Base-by-base conservation (phyloP, 2,113 vertebrate species). In the Phocoena sinus region DNA sequence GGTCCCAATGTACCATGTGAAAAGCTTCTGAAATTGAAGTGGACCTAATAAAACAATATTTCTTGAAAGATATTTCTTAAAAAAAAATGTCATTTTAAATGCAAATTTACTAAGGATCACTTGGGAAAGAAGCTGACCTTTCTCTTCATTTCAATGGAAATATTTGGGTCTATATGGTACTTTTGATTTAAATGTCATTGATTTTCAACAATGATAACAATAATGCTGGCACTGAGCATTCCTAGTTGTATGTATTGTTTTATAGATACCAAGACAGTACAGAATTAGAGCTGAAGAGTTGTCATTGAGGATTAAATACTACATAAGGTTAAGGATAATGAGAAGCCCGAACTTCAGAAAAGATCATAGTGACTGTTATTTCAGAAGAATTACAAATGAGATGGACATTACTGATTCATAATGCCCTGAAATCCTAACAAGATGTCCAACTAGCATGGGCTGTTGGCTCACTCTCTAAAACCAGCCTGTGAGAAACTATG, bases 151-250 rank as follows among this genome's bases (percentile, higher is more conserved):
- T 90, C 89, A 94, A 92, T 44, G 14, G 50, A 96, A 96, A 91
- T 93, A 86, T 81, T 84, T 91, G 28, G 15, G 23, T 85, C 71
- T n/a, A 82, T 81, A 71, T 70, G 33, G 47, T 20, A 93, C 58
- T 91, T 93, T 85, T 83, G 21, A 96, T 91, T 91, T 95, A 97
- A 95, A 95, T 95, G 63, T 58, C 62, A 87, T 87, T 82, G 44
- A 94, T 82, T 86, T 95, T 83, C n/a, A 77, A 74, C n/a, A 89
- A 86, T 85, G 67, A 83, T 83, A 73, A 91, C 14, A 96, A 81
- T 73, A 36, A 91, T 73, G 44, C 23, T 85, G 63, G 47, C 58
- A 88, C 0, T 62, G 73, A 93, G 50, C 38, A 83, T 41, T 89
- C 25, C 47, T 63, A 47, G 18, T 31, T 53, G 58, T 13, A n/a